phyloP scores from a whole-genome alignment of 2,113 vertebrate species.

The Catharus fuscescens region DNA sequence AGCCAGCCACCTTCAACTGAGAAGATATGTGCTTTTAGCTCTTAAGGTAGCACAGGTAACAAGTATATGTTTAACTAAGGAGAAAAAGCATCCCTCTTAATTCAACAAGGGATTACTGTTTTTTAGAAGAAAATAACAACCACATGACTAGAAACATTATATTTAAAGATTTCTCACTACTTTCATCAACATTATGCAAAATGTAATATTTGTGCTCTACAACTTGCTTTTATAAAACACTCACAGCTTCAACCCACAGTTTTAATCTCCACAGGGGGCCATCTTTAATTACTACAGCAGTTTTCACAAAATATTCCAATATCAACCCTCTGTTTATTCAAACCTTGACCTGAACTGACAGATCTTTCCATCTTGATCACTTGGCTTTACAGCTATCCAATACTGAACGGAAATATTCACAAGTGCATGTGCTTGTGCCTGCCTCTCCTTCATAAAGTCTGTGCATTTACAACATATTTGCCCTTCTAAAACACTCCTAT shows the following conservation, averaged over 20 bases:
- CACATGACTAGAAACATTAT: background rate
- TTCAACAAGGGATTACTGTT: background rate
- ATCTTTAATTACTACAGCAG: background rate
- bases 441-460: background rate
- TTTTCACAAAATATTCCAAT: background rate
- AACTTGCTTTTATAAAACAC: background rate
- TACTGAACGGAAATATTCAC: background rate
- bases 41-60: background rate
- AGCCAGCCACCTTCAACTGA: background rate
- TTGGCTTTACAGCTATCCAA: background rate
- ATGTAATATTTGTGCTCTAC: background rate
- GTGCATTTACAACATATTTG: background rate
- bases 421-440: background rate
- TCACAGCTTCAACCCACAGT: background rate
- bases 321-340: background rate
- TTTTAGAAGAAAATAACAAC: background rate
- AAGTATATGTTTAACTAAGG: background rate
- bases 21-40: background rate
- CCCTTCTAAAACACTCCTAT: background rate
- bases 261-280: background rate
- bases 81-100: background rate
- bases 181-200: background rate
- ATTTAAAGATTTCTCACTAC: background rate
- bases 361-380: background rate
- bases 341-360: background rate